A percentile compares a stretch with the other conserved stretches of the same genome.
phyloP scores from a whole-genome alignment of 2,888 invertebrate species.

The Gisinianus flammeolus region DNA sequence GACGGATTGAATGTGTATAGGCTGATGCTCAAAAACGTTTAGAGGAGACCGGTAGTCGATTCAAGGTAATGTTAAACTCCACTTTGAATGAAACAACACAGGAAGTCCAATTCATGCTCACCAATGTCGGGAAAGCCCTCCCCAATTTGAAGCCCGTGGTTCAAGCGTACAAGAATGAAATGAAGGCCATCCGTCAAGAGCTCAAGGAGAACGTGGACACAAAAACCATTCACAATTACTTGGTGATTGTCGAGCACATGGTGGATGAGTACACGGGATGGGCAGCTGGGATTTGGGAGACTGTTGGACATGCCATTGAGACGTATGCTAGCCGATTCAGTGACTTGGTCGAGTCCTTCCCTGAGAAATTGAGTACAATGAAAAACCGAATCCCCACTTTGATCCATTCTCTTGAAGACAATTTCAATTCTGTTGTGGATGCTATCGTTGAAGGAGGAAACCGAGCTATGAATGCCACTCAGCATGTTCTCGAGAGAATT shows the following conservation, averaged over 20 bases:
- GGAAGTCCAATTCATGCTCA: conserved; percentile 65
- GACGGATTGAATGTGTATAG: conserved; percentile 24
- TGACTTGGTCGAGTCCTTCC: conserved; percentile 17
- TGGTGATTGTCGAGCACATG: conserved; percentile 3
- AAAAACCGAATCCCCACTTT: conserved; percentile 44
- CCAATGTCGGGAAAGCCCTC: conserved; percentile 65
- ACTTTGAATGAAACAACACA: conserved; percentile 64
- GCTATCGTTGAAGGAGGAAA: conserved; percentile 63
- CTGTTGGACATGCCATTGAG: background rate
- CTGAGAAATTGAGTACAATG: conserved; percentile 39
- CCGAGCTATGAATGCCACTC: conserved; percentile 40
- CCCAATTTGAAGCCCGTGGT: conserved; percentile 69
- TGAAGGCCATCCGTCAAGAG: conserved; percentile 73
- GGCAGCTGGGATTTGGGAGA: background rate
- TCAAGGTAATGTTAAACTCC: conserved; percentile 63
- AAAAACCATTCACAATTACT: conserved; percentile 61
- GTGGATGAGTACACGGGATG: conserved; percentile 13
- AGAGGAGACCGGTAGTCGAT: conserved; percentile 62
- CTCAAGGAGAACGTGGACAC: conserved; percentile 73
- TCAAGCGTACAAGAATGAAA: conserved; percentile 70
- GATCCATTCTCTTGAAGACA: conserved; percentile 34
- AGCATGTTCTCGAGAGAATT: conserved; percentile 40
- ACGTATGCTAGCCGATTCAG: background rate
- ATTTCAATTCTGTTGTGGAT: conserved; percentile 62
- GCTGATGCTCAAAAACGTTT: conserved; percentile 41